These are phyloP conservation scores for Antigone vipio DNA, from an alignment of 2,113 vertebrate species.

Conservation along the genomic window DNA sequence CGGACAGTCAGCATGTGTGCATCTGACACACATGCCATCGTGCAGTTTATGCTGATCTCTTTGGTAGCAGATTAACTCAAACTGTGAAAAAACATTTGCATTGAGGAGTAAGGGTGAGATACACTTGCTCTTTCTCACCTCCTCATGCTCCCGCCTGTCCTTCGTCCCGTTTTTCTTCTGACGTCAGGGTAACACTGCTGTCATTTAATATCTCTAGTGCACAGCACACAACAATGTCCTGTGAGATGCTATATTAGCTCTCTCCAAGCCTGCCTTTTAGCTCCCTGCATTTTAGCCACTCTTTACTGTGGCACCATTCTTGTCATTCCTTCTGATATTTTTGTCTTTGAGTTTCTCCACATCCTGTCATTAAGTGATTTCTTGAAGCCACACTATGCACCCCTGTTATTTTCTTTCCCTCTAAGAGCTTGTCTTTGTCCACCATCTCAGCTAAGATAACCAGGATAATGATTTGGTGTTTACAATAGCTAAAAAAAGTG, in stretches of 20 bases:
- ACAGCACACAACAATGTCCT: background rate
- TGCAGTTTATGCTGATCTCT: background rate
- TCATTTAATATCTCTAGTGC: background rate
- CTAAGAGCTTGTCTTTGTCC: background rate
- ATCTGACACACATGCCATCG: background rate
- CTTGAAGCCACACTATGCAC: slow-evolving; percentile 17
- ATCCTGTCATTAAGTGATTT: slow-evolving; percentile 53
- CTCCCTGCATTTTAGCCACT: background rate
- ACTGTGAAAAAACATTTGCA: background rate
- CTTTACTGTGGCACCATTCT: slow-evolving; percentile 27
- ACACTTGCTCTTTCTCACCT: background rate
- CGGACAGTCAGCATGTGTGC: accelerated
- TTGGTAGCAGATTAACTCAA: background rate
- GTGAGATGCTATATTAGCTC: background rate
- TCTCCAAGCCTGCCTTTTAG: background rate
- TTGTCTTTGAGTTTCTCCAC: slow-evolving; percentile 54
- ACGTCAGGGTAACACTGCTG: accelerated
- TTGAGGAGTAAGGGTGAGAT: background rate
- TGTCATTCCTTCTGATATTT: slow-evolving; percentile 53
- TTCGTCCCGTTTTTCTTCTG: background rate
- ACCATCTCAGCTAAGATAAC: slow-evolving; percentile 19
- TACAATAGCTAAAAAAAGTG: slow-evolving; percentile 34
- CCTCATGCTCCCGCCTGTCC: background rate
- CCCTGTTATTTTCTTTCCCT: slow-evolving; percentile 58
- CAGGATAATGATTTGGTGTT: slow-evolving; percentile 3